Evolutionary conservation across 2,888 invertebrate species (phyloP), one percentile per base, ranked within the genome.

Genomic region (Argyresthia albistria): DNA sequence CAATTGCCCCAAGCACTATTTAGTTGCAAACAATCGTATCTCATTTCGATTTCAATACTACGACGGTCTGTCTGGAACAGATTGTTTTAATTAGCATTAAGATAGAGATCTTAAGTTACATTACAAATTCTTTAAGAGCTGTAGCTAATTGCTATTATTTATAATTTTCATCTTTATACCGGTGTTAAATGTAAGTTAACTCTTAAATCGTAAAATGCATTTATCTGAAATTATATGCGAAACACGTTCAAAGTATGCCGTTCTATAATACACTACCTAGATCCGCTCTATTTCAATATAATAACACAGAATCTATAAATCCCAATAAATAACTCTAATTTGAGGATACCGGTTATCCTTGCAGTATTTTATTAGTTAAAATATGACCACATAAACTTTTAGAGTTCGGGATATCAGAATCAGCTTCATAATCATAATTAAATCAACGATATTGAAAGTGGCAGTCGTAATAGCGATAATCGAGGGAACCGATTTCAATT

Each of bases 71-170:
- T 14, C 1, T 15, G 10, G 4, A 37, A 37, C 10, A 12, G 48
- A 48, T 48, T 48, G 12, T 48, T 48, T 48, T 48, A 48, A 48
- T 48, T 48, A 48, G 25, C 11, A 9, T 8, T 12, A 11, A n/a
- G 47, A 47, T 47, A 12, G 10, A n/a, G 35, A 47, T 47, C 35
- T 47, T 14, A 15, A 12, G 12, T 47, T 35, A 15, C 15, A 14
- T 45, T 16, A 14, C 9, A 2, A 45, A 8, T 45, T 15, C 12
- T 45, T 45, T 16, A 14, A 45, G 6, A 14, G 45, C 16, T 4
- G 14, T 9, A 14, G 4, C 16, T 45, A 45, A 45, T 45, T 45
- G 10, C 14, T 10, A 14, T 45, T 4, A 15, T 15, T 45, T 15
- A 10, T 14, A 45, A 43, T 12, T 4, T 10, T 14, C 10, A 8